These are phyloP conservation scores for Drosophila histrio DNA, from an alignment of 2,888 invertebrate genomes.

Conservation along the genomic window DNA sequence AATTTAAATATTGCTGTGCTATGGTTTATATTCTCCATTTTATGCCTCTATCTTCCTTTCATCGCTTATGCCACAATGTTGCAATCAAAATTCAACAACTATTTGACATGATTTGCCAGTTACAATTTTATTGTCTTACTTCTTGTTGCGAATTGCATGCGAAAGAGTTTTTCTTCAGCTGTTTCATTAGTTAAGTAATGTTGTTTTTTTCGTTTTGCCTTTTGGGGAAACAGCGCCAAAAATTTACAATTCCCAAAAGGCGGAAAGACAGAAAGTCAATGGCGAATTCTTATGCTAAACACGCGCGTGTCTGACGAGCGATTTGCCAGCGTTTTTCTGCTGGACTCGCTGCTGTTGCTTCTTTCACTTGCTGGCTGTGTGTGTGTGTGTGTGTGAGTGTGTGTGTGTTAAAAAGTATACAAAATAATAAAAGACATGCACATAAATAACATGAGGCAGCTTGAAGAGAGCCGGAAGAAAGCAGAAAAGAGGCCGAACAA, in stretches of 20 bases:
- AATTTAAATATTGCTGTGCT: too few species aligned
- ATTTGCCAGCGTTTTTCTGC: conserved; percentile 64
- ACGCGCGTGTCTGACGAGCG: conserved; percentile 65
- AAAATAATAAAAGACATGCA: conserved; percentile 62
- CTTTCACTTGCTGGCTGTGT: conserved; percentile 24
- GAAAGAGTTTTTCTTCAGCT: conserved; percentile 14
- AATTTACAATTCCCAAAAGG: conserved; percentile 60
- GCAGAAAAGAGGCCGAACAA: conserved; percentile 25
- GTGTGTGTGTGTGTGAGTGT: conserved; percentile 17
- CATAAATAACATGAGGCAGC: conserved; percentile 70
- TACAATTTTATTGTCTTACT: not conserved
- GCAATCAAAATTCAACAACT: not conserved
- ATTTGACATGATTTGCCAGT: not conserved
- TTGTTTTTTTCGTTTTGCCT: not conserved
- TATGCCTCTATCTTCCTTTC: too few species aligned
- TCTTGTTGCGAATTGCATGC: conserved; percentile 2
- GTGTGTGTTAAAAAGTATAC: conserved; percentile 51
- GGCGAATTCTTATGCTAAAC: conserved; percentile 70
- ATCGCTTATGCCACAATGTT: not conserved
- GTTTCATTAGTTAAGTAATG: conserved; percentile 47
- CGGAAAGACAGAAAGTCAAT: conserved; percentile 34
- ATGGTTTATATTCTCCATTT: too few species aligned
- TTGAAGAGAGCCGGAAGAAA: conserved; percentile 27
- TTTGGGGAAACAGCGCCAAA: conserved; percentile 24
- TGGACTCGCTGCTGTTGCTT: conserved; percentile 17